Evolutionary conservation across 2,888 invertebrate species (phyloP), one percentile per base, ranked within the genome.

Genomic region (Deilephila elpenor): DNA sequence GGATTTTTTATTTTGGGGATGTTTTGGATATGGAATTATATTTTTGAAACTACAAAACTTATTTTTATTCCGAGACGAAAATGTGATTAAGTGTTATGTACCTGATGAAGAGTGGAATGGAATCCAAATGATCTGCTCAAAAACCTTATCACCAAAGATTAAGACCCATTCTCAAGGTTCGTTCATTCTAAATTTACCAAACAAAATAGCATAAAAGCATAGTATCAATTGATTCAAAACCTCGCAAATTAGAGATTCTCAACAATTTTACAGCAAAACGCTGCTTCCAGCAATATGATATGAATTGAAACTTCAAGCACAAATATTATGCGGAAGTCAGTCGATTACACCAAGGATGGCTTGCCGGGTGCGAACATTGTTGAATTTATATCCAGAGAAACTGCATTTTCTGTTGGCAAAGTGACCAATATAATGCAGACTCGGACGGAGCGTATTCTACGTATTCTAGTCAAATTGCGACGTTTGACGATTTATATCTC

Each of bases 381-480:
- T 67, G 67, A 44, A 67, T 67, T 67, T 67, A 67, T 67, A 67
- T 51, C 51, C 67, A 67, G 64, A 44, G 67, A 25, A 67, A 29
- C 44, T 44, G 67, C 67, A 67, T 67, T 67, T 67, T 67, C 67
- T 51, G 51, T 67, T 67, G 51, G 67, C 67, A 67, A 67, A 67
- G 67, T 67, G 67, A 67, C 67, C 67, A 67, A 51, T 67, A 67
- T 67, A 67, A 51, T 6, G 44, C 44, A 67, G 51, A 67, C 20
- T 51, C 67, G 67, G 67, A 67, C 67, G 6, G 67, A 67, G 25
- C 67, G 67, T 67, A 51, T 67, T 67, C 51, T 67, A 67, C 67
- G 67, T 67, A 51, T 67, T 67, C 51, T 51, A 67, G 67, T 67
- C 67, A 67, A 67, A 67, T 67, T 67, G 67, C 67, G 4, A 67